Conservation (phyloP, 2,113 vertebrate genomes). For the Riparia riparia region DNA sequence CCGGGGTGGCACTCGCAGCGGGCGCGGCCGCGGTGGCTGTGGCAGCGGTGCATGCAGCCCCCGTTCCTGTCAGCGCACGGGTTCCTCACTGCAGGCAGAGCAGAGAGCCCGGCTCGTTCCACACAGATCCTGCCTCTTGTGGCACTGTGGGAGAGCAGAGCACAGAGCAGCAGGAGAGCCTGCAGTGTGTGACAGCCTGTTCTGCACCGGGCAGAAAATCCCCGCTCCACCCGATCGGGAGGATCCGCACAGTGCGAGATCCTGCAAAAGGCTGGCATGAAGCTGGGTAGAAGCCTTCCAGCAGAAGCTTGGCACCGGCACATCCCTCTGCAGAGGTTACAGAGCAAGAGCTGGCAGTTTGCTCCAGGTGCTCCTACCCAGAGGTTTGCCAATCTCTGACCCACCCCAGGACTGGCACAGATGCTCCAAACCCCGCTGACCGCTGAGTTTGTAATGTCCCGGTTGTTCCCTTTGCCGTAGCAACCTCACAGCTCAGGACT, state of each 20-base stretch:
- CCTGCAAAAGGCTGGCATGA: not conserved
- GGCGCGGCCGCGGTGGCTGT: not conserved
- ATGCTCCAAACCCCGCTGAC: not conserved
- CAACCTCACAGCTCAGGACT: not conserved
- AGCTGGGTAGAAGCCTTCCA: not conserved
- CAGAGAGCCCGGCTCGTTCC: fast-evolving
- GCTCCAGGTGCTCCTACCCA: not conserved
- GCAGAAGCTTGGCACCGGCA: not conserved
- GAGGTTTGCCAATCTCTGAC: not conserved
- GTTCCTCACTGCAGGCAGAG: slow-evolving; percentile 76
- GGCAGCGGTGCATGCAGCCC: slow-evolving; percentile 79
- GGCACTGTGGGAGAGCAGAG: not conserved
- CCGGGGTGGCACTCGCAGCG: slow-evolving; percentile 85
- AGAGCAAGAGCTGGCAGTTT: not conserved
- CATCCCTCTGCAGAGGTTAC: fast-evolving
- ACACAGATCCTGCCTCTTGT: fast-evolving
- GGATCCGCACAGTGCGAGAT: fast-evolving
- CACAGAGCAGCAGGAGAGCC: not conserved
- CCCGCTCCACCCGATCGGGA: not conserved
- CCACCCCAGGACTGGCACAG: not conserved
- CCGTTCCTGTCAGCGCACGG: slow-evolving; percentile 84
- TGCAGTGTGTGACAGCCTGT: fast-evolving
- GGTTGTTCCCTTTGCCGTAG: not conserved
- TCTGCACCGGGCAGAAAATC: not conserved
- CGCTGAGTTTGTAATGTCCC: not conserved